Base-by-base conservation (phyloP, 2,888 invertebrate species). In the Dolichopus griseipennis region DNA sequence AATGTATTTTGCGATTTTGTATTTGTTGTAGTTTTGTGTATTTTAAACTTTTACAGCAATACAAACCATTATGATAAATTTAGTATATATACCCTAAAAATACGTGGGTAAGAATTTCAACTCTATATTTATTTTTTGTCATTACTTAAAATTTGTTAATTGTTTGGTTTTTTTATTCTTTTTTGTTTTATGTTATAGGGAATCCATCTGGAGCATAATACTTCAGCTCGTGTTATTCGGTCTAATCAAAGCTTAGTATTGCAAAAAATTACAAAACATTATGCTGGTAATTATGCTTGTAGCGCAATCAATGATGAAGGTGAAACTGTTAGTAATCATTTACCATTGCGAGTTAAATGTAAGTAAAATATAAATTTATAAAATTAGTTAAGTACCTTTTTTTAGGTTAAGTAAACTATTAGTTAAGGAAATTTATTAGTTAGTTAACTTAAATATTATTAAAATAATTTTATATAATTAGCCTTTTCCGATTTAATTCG, bases 191-290 rank as follows among this genome's bases (percentile, higher is more conserved):
- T 62, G 61, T 85, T 84, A 41, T 85, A 93, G 93, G 91, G 90
- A 71, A 85, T 88, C 67, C 84, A 90, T 71, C 82, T 95, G 75
- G 90, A 89, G 74, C 93, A 94, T 84, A 94, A 95, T 83, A 89
- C 91, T 75, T 89, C 92, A 65, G 92, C 93, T 68, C 87, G 93
- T 72, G 90, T 95, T 75, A 92, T 95, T 78, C 89, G 92, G 81
- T 93, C 93, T 81, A 94, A 94, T 85, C 93, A 95, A 83, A 93
- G 93, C 79, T 85, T 95, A 73, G 95, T 95, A 71, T 86, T 95
- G 77, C 95, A 95, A 83, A 91, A 90, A 83, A 93, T 95, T 75
- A 92, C 92, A 70, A 86, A 92, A 72, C 88, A 89, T 80, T 91
- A 90, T 79, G 91, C 92, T 72, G 95, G 95, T 72, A 87, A 88